Percentiles rank a stretch among this genome's conserved stretches.
Evolutionary conservation across 2,797 vertebrate species (phyloP).

Genomic region (Parotocinclus haroldoi): DNA sequence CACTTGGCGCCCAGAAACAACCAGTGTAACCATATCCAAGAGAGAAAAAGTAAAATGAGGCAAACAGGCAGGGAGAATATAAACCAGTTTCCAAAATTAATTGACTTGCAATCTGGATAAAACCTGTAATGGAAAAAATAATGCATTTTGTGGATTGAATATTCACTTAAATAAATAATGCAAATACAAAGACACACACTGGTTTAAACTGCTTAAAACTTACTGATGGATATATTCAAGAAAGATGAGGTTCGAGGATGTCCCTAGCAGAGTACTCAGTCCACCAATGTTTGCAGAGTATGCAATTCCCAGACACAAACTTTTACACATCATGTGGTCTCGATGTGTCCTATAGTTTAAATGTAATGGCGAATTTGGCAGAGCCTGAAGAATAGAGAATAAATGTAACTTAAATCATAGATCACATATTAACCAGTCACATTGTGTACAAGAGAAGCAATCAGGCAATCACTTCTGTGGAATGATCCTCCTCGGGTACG

Average conservation of each 20-base stretch:
- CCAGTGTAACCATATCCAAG: slow-evolving; percentile 89
- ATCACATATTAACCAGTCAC: too few species aligned
- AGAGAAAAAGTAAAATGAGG: slow-evolving; percentile 75
- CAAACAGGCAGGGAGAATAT: slow-evolving; percentile 80
- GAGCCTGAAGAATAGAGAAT: slow-evolving; percentile 21
- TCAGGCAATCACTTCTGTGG: slow-evolving; percentile 15
- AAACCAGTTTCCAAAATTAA: slow-evolving; percentile 92
- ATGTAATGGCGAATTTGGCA: slow-evolving; percentile 41
- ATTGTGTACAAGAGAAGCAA: too few species aligned
- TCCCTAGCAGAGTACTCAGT: slow-evolving; percentile 85
- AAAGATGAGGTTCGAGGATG: slow-evolving; percentile 91
- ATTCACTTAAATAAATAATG: too few species aligned
- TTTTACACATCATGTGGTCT: slow-evolving; percentile 81
- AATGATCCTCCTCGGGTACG: slow-evolving; percentile 19
- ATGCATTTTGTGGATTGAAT: neutral
- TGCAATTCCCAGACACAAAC: slow-evolving; percentile 83
- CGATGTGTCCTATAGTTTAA: slow-evolving; percentile 62
- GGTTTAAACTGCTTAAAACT: slow-evolving; percentile 53
- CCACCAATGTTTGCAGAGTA: slow-evolving; percentile 90
- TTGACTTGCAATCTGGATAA: slow-evolving; percentile 76
- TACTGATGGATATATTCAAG: slow-evolving; percentile 83
- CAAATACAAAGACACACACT: neutral
- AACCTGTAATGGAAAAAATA: slow-evolving; percentile 61
- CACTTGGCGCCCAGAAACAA: slow-evolving; percentile 87
- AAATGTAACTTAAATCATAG: too few species aligned